These are phyloP conservation scores for Drosophila nr. medialis DNA, from an alignment of 2,888 invertebrate species.

Conservation along the genomic window DNA sequence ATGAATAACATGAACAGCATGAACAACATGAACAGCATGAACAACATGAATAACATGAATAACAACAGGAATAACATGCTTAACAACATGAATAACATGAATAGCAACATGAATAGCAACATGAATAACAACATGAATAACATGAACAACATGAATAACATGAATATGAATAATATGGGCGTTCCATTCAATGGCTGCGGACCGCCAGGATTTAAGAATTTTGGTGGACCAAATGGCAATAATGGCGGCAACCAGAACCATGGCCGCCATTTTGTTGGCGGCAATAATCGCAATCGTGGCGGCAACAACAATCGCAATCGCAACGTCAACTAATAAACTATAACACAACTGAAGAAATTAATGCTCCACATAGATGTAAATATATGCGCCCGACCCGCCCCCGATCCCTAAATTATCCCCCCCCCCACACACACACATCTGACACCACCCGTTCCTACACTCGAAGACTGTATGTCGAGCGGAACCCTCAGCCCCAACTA, in stretches of 20 bases:
- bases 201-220: slow-evolving; percentile 40
- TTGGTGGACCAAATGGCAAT: slow-evolving; percentile 30
- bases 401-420: neutral
- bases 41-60: slow-evolving; percentile 47
- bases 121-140: slow-evolving; percentile 17
- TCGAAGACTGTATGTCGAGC: slow-evolving; percentile 6
- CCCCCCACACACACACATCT: neutral
- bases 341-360: slow-evolving; percentile 7
- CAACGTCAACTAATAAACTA: slow-evolving; percentile 21
- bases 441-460: neutral
- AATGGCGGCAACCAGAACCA: slow-evolving; percentile 36
- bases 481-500: neutral
- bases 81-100: slow-evolving; percentile 50
- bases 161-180: slow-evolving; percentile 35
- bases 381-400: neutral
- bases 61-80: slow-evolving; percentile 42
- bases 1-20: slow-evolving; percentile 40
- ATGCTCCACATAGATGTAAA: slow-evolving; percentile 2
- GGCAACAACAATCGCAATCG: slow-evolving; percentile 57
- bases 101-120: slow-evolving; percentile 4
- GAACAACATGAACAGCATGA: slow-evolving; percentile 32
- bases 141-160: slow-evolving; percentile 31
- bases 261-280: slow-evolving; percentile 48
- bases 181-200: slow-evolving; percentile 42
- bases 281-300: slow-evolving; percentile 54